These are phyloP conservation scores for Drosophila subquinaria DNA, from an alignment of 2,888 invertebrate species.

Conservation along the genomic window DNA sequence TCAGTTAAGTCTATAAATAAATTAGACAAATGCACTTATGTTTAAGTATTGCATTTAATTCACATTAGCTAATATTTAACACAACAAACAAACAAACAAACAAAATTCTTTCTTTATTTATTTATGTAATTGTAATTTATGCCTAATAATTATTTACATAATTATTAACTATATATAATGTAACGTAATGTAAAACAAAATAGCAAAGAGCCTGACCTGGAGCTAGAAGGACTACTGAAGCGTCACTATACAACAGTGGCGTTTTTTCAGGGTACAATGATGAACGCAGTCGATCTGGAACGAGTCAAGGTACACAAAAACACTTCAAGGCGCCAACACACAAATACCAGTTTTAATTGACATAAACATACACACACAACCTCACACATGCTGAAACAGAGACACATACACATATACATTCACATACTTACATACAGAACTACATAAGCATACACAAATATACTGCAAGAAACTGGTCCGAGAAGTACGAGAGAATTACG, in stretches of 20 bases:
- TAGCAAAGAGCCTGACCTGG: conserved; percentile 99
- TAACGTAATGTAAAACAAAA: conserved; percentile 80
- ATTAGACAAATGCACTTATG: conserved; percentile 65
- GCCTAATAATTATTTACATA: conserved; percentile 30
- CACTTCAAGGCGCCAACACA: conserved; percentile 48
- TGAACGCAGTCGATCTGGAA: conserved; percentile 99
- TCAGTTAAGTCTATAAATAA: conserved; percentile 45
- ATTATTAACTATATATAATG: conserved; percentile 45
- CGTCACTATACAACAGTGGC: conserved; percentile 99
- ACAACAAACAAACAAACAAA: conserved; percentile 13
- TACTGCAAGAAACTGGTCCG: conserved; percentile 38
- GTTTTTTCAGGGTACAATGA: conserved; percentile 99
- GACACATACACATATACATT: conserved; percentile 17
- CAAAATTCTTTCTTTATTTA: conserved; percentile 12
- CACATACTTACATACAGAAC: conserved; percentile 42
- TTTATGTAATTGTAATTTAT: conserved; percentile 25
- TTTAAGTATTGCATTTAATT: conserved; percentile 62
- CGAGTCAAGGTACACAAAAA: conserved; percentile 96
- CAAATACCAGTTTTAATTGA: conserved; percentile 25
- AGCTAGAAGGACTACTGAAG: conserved; percentile 99
- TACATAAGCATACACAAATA: conserved; percentile 48
- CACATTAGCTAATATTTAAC: conserved; percentile 45
- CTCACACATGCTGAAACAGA: conserved; percentile 17
- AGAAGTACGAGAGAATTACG: conserved; percentile 5
- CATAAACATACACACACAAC: conserved; percentile 11